Base-by-base conservation (phyloP, 2,888 invertebrate species). In the Blastobasis lacticolella region DNA sequence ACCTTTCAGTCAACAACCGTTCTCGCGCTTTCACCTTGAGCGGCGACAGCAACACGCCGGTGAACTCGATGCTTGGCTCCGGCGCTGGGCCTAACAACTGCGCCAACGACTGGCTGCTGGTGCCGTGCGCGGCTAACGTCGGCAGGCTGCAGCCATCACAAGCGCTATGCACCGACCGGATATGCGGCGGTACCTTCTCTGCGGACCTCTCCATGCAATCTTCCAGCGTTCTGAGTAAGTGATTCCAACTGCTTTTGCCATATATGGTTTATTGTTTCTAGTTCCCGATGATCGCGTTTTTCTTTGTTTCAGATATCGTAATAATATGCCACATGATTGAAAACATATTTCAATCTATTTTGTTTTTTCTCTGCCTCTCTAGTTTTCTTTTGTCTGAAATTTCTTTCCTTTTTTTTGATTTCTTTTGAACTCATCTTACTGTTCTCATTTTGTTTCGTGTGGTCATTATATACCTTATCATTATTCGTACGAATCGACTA, bases 101-200 rank as follows among this genome's bases (percentile, higher is more conserved):
- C 65, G 92, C 92, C 54, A 90, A 91, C 48, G 95, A 96, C 73
- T 96, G 95, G 92, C 78, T 96, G 5, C 81, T 94, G 53, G 92
- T 95, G 45, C 95, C 95, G 0, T 95, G 95, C 69, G 93, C 93
- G 0, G 86, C 90, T 36, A 94, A 93, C 65, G 90, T 92, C 23
- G 93, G 93, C 4, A 80, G 92, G 52, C 68, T 81, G 38, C 89
- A 89, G 41, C 90, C 90, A 0, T 88, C 90, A 46, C 90, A 90
- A 43, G 89, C 87, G 5, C 62, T 91, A 0, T 95, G 94, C 64
- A 93, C 94, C 4, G 95, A 96, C 77, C 90, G 95, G 51, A 91
- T 96, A 42, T 96, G 95, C 64, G 95, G 95, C 0, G 95, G 95
- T 4, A 92, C 94, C 0, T 92, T 95, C 62, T 93, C 92, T 50